phyloP scores from a whole-genome alignment of 2,797 vertebrate genomes.

The Limosa lapponica region DNA sequence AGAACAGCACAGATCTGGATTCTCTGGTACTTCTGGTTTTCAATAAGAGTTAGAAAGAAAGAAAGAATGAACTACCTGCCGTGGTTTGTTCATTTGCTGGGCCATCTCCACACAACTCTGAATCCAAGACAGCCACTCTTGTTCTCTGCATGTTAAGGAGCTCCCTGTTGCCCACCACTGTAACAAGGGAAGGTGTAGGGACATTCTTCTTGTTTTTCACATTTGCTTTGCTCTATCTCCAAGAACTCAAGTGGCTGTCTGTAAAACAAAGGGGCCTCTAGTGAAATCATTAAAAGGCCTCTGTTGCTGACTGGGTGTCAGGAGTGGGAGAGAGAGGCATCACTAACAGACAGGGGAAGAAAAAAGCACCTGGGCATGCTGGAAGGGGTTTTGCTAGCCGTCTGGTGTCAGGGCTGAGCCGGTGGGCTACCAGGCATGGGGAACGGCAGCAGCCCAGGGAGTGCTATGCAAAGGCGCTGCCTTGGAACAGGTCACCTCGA shows the following conservation, averaged over 20 bases:
- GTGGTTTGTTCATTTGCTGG: neutral
- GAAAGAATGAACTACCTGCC: neutral
- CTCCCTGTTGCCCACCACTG: neutral
- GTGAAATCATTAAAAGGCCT: neutral
- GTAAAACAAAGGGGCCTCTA: neutral
- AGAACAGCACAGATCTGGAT: neutral
- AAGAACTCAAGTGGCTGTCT: neutral
- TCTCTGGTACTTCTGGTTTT: neutral
- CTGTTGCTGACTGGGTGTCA: neutral
- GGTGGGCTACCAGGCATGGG: neutral
- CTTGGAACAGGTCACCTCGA: neutral
- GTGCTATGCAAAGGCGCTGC: rapidly evolving
- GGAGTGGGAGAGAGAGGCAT: neutral
- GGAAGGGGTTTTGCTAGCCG: neutral
- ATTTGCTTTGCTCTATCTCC: neutral
- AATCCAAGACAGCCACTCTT: neutral
- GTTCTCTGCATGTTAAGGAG: neutral
- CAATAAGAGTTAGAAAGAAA: neutral
- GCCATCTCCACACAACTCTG: neutral
- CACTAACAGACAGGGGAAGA: neutral
- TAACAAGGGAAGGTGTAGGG: neutral
- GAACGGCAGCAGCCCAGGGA: neutral
- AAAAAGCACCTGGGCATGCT: neutral
- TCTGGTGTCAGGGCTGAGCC: neutral
- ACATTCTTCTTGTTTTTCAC: neutral